Conservation (phyloP, 2,888 invertebrate species). For the Arrhopalites spinosus region DNA sequence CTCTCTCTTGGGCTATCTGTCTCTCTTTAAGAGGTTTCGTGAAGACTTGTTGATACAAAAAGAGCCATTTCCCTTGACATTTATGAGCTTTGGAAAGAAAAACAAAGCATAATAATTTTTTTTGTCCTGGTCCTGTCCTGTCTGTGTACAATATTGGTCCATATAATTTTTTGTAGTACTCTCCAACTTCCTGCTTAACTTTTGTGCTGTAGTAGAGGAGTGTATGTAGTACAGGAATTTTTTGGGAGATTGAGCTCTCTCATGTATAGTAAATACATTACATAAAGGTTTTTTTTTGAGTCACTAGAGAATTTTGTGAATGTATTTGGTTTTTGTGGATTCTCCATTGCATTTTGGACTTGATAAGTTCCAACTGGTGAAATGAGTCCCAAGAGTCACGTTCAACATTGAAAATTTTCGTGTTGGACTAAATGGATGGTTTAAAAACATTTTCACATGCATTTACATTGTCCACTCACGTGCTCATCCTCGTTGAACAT, state of each 20-base stretch:
- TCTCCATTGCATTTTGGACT: neutral
- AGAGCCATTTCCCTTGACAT: slow-evolving; percentile 38
- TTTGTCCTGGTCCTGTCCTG: neutral
- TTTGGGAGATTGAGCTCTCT: too few relatives aligned
- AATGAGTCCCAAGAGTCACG: slow-evolving; percentile 48
- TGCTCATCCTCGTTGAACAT: too few relatives aligned
- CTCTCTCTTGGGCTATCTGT: too few relatives aligned
- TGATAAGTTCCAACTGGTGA: slow-evolving; percentile 45
- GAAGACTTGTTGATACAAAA: slow-evolving; percentile 32
- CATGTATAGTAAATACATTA: neutral
- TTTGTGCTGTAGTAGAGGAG: neutral
- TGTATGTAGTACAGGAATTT: neutral
- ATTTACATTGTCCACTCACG: too few relatives aligned
- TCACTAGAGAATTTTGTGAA: slow-evolving; percentile 13
- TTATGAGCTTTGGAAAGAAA: slow-evolving; percentile 43
- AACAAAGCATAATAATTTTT: slow-evolving; percentile 35
- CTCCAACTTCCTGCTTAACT: neutral
- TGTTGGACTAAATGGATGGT: neutral
- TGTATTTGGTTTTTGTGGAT: slow-evolving; percentile 17
- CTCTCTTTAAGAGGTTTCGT: neutral
- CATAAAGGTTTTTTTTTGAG: neutral
- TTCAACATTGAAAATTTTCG: slow-evolving; percentile 25
- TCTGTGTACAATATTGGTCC: neutral
- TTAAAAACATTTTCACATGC: neutral
- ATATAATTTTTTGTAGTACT: neutral